Evolutionary conservation across 2,888 invertebrate genomes (phyloP).

Genomic region (Petrolisthes cinctipes): DNA sequence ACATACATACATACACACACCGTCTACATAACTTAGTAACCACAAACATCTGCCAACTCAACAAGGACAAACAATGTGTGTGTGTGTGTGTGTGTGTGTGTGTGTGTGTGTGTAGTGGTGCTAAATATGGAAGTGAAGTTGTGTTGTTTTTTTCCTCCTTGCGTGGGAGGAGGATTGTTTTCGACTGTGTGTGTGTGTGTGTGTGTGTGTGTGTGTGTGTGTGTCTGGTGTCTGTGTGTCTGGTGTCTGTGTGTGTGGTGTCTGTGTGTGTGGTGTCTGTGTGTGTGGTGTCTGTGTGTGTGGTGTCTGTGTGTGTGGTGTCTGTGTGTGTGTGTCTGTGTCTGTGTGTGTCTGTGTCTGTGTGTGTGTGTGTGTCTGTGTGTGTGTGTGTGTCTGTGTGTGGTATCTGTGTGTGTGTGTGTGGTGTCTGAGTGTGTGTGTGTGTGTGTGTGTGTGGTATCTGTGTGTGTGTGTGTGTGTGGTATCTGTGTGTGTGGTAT

Average conservation of each 20-base stretch:
- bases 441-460: conserved; percentile 10
- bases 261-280: neutral
- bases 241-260: neutral
- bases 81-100: no score
- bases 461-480: neutral
- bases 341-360: neutral
- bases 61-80: no score
- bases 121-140: no score
- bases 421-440: conserved; percentile 1
- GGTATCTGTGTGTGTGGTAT: neutral
- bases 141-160: neutral
- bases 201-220: neutral
- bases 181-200: neutral
- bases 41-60: no score
- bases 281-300: neutral
- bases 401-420: conserved; percentile 18
- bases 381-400: conserved; percentile 9
- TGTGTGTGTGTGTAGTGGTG: no score
- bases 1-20: no score
- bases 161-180: neutral
- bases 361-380: conserved; percentile 3
- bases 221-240: neutral
- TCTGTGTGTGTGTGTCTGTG: neutral
- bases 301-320: neutral
- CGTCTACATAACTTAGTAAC: no score